Base-by-base conservation (phyloP, 2,113 vertebrate genomes). In the Centropristis striata region DNA sequence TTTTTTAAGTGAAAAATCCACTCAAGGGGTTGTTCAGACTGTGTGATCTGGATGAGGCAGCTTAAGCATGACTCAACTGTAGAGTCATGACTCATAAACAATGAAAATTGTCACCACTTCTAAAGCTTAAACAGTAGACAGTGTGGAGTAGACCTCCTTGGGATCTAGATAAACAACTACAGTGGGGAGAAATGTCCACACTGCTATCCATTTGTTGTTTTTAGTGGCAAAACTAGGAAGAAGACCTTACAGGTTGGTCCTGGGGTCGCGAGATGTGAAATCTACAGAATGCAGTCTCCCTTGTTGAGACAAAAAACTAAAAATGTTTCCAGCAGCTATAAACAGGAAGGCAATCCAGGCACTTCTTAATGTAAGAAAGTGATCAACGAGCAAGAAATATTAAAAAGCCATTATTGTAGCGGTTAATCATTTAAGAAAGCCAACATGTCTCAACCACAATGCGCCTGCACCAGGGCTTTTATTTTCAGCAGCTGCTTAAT, bases 41-140 rank as follows among this genome's bases (percentile, higher is more conserved):
- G 28, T 37, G 8, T 14, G 44, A 49, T 49, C 18, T 23, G 9
- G 27, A 61, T 65, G 23, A 32, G 18, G n/a, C 63, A 71, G 44
- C 49, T 58, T 21, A 21, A 63, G 21, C 32, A 63, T 4, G 14
- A 57, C 41, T 47, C 39, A 42, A 46, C 41, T 25, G 25, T 46
- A 28, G 16, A 47, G 14, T 47, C 2, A 11, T 13, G 16, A 10
- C 12, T 65, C 71, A 61, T 46, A 27, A 78, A 72, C 37, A 67
- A 58, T 63, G 16, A 70, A 44, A 57, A 37, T n/a, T 80, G 58
- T 36, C 25, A 46, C 53, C 41, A 60, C 11, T 27, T 76, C 16
- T 32, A 27, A 53, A 73, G 23, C 8, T 27, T 4, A 36, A 44
- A 55, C 8, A 46, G 7, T n/a, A 3, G 25, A 16, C 16, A 53